phyloP scores from a whole-genome alignment of 2,797 vertebrate species.

The Carduelis carduelis region DNA sequence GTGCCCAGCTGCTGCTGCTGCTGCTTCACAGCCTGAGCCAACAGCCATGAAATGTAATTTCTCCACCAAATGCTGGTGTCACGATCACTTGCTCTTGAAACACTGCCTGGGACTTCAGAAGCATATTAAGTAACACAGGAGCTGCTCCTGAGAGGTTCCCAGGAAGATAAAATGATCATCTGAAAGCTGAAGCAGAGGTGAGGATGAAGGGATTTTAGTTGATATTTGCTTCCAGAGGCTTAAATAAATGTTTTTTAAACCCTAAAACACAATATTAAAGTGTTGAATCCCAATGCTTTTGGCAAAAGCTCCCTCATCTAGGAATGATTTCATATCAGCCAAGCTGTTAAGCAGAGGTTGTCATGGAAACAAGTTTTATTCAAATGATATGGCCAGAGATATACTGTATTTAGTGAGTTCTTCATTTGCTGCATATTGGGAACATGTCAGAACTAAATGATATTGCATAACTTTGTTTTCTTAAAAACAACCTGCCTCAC shows the following conservation, averaged over 20 bases:
- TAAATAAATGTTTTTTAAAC: slow-evolving; percentile 49
- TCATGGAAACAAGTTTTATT: slow-evolving; percentile 79
- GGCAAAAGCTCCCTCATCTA: slow-evolving; percentile 66
- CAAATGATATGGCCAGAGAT: slow-evolving; percentile 71
- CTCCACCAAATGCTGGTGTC: slow-evolving; percentile 40
- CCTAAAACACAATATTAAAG: slow-evolving; percentile 41
- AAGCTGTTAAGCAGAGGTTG: slow-evolving; percentile 75
- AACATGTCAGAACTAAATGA: slow-evolving; percentile 67
- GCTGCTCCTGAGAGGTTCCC: neutral
- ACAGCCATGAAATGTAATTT: slow-evolving; percentile 42
- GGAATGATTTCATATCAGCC: slow-evolving; percentile 74
- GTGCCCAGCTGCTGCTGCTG: slow-evolving; percentile 9
- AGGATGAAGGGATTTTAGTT: slow-evolving; percentile 25
- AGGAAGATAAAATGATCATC: slow-evolving; percentile 46
- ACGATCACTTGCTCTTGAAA: slow-evolving; percentile 58
- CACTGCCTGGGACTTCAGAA: slow-evolving; percentile 51
- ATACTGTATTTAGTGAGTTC: slow-evolving; percentile 71
- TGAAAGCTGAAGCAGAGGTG: neutral
- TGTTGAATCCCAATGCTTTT: slow-evolving; percentile 54
- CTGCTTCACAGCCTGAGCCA: neutral
- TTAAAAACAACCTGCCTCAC: slow-evolving; percentile 43
- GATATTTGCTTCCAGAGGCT: slow-evolving; percentile 47
- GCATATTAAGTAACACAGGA: slow-evolving; percentile 46
- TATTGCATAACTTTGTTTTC: slow-evolving; percentile 69
- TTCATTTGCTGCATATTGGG: slow-evolving; percentile 65